Percentiles rank a stretch among this genome's conserved stretches.
These are phyloP conservation scores for Desmodus rotundus DNA, from an alignment of 2,113 vertebrate genomes.

Conservation along the genomic window DNA sequence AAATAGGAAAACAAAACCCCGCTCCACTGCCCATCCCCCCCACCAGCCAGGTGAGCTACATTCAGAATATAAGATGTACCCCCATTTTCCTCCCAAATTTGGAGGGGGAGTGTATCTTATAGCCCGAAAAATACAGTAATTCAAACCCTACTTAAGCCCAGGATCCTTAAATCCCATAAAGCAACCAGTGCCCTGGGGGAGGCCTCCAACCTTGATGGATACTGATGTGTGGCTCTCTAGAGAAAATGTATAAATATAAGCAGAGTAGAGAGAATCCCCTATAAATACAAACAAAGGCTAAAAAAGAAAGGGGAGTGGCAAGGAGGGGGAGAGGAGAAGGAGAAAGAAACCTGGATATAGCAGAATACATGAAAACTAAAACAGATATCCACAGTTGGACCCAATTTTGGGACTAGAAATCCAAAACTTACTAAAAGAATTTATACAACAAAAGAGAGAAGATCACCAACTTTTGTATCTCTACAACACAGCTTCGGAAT, in stretches of 20 bases:
- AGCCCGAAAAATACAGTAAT: no score
- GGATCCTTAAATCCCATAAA: neutral
- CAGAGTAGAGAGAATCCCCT: neutral
- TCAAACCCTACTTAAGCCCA: neutral
- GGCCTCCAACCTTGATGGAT: neutral
- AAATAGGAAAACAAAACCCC: no score
- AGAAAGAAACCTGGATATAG: neutral
- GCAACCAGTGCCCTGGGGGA: neutral
- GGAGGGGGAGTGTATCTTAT: no score
- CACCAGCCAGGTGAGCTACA: no score
- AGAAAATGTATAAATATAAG: neutral
- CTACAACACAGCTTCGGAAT: neutral
- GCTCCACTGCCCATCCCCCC: no score
- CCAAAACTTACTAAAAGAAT: neutral
- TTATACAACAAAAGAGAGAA: neutral
- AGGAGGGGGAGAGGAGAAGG: neutral
- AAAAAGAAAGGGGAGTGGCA: neutral
- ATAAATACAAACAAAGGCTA: neutral
- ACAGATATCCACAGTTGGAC: neutral
- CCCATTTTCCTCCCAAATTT: no score
- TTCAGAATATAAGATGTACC: no score
- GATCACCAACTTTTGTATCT: neutral
- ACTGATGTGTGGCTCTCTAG: neutral
- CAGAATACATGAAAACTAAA: neutral
- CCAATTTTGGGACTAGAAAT: neutral